Evolutionary conservation across 1,140 invertebrate species (phyloP).

Genomic region (Samia ricini): DNA sequence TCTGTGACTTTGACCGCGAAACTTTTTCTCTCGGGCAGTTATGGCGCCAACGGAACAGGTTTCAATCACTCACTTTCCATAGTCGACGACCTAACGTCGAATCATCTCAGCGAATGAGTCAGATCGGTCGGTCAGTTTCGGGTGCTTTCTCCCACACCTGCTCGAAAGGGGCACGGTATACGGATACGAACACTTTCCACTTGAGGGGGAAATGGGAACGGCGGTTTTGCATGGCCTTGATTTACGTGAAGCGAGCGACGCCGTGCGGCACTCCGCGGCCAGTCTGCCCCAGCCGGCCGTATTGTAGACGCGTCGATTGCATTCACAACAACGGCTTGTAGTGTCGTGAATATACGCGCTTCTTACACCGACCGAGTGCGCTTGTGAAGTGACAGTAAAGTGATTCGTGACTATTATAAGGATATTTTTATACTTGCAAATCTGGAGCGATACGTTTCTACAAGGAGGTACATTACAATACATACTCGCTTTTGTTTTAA

Average conservation of each 20-base stretch:
- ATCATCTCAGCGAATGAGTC: slow-evolving; percentile 63
- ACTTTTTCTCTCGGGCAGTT: slow-evolving; percentile 40
- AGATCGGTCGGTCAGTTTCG: slow-evolving; percentile 57
- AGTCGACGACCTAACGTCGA: slow-evolving; percentile 27
- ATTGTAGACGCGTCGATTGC: slow-evolving; percentile 26
- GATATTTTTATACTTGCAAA: slow-evolving; percentile 47
- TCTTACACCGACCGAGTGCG: slow-evolving; percentile 53
- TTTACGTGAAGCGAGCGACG: slow-evolving; percentile 39
- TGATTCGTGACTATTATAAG: slow-evolving; percentile 32
- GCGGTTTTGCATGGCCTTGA: slow-evolving; percentile 72
- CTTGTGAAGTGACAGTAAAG: slow-evolving; percentile 31
- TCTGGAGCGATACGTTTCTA: slow-evolving; percentile 59
- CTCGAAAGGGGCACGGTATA: slow-evolving; percentile 58
- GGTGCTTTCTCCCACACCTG: slow-evolving; percentile 74
- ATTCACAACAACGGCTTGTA: not conserved
- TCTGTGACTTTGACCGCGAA: slow-evolving; percentile 1
- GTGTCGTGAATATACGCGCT: slow-evolving; percentile 13
- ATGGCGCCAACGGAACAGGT: slow-evolving; percentile 57
- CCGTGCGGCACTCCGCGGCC: slow-evolving; percentile 29
- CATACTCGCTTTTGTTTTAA: slow-evolving; percentile 16
- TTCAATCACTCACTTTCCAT: slow-evolving; percentile 69
- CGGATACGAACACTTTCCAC: slow-evolving; percentile 74
- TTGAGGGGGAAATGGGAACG: slow-evolving; percentile 72
- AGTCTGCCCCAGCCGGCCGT: slow-evolving; percentile 45
- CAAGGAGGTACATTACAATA: slow-evolving; percentile 54